Evolutionary conservation across 2,797 vertebrate genomes (phyloP), one percentile per base, ranked within the genome.

Genomic region (Pantherophis vulpinus): DNA sequence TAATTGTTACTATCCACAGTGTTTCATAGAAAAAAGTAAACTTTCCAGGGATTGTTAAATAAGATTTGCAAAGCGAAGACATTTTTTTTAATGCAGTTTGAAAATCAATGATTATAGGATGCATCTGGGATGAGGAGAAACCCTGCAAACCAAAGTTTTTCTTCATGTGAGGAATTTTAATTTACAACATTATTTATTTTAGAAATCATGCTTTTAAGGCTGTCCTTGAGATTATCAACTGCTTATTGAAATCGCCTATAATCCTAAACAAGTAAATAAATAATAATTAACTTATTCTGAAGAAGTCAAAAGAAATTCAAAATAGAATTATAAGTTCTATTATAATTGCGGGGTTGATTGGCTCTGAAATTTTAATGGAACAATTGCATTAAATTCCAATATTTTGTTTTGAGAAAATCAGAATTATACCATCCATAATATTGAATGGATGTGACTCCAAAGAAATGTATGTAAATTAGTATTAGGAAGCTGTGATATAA

Each of bases 341-440:
- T 37, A 37, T 37, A 37, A 37, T 37, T 37, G 7, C 1, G 32
- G 47, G 51, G 3, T 27, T 29, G 47, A 37, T 79, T 88, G 61
- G 55, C n/a, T 20, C 18, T 14, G 55, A 88, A 61, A 54, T 37
- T 20, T 32, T 59, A 63, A 63, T 86, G 70, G 54, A 70, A 66
- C 2, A 51, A 60, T 12, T 94, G 23, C 61, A 93, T 56, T 56
- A 14, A 56, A 56, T 56, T 56, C 12, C 55, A 56, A 14, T 56
- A 51, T 56, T 90, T 12, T 11, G 89, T 93, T 93, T 95, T 97
- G 93, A 95, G 91, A 95, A 95, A 87, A 91, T 94, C 47, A 93
- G 93, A 93, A 51, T 83, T 94, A 37, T 93, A 89, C n/a, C 91
- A 92, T 58, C 93, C 29, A 91, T 94, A 92, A 18, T 87, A 91